Evolutionary conservation across 2,888 invertebrate genomes (phyloP).

Genomic region (Drosophila infuscata): DNA sequence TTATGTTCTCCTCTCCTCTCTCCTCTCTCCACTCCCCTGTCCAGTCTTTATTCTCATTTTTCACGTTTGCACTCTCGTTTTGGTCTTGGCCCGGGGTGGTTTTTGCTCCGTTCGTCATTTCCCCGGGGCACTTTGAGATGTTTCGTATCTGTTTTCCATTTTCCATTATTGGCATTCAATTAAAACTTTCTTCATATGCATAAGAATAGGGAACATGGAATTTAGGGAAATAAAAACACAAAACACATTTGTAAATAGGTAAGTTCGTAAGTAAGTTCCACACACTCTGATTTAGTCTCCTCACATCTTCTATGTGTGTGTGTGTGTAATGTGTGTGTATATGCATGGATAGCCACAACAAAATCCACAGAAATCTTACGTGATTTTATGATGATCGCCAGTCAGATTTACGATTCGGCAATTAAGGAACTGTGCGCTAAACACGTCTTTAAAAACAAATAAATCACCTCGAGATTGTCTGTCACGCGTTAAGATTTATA

Average conservation of each 20-base stretch:
- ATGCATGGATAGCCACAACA: background rate
- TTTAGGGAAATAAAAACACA: background rate
- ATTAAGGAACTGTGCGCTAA: slow-evolving; percentile 64
- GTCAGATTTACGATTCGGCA: slow-evolving; percentile 64
- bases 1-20: background rate
- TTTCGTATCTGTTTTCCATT: slow-evolving; percentile 52
- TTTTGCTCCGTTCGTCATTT: slow-evolving; percentile 47
- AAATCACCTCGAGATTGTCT: slow-evolving; percentile 65
- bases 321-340: background rate
- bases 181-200: slow-evolving; percentile 20
- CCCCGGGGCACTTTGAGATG: slow-evolving; percentile 12
- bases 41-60: slow-evolving; percentile 19
- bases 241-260: background rate
- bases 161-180: slow-evolving; percentile 49
- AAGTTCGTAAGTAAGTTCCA: background rate
- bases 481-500: slow-evolving; percentile 31
- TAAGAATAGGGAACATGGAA: background rate
- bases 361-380: slow-evolving; percentile 17
- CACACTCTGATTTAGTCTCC: slow-evolving; percentile 16
- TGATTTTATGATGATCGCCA: slow-evolving; percentile 37
- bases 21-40: background rate
- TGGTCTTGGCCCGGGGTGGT: slow-evolving; percentile 49
- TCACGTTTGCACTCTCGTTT: slow-evolving; percentile 23
- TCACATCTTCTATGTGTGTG: slow-evolving; percentile 10
- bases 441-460: slow-evolving; percentile 77